phyloP scores from a whole-genome alignment of 2,888 invertebrate species.

The Ochlodes sylvanus region DNA sequence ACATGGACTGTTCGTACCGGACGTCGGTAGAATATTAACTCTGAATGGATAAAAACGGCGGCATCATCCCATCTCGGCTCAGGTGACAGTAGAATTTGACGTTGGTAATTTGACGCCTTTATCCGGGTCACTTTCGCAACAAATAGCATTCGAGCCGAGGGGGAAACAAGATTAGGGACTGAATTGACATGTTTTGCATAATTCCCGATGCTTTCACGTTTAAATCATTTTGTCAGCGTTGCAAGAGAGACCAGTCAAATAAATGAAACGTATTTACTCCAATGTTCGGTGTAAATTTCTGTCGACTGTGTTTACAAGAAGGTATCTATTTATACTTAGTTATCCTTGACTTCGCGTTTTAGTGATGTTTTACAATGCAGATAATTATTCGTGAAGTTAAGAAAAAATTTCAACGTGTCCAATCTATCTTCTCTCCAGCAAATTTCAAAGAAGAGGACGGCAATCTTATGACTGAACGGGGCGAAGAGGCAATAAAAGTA shows the following conservation, averaged over 20 bases:
- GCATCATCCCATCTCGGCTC: constrained; percentile 63
- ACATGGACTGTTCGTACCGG: constrained; percentile 57
- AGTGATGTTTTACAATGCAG: too few species aligned
- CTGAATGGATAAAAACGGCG: constrained; percentile 76
- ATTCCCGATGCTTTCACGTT: constrained; percentile 20
- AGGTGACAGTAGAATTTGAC: constrained; percentile 78
- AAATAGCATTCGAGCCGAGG: constrained; percentile 56
- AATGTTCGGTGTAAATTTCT: too few species aligned
- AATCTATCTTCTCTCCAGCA: not conserved
- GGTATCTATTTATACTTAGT: too few species aligned
- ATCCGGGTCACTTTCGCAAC: constrained; percentile 72
- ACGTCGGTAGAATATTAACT: constrained; percentile 79
- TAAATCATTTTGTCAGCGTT: constrained; percentile 15
- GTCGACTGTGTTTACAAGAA: too few species aligned
- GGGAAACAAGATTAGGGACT: constrained; percentile 35
- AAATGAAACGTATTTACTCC: not conserved
- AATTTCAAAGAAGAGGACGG: constrained; percentile 15
- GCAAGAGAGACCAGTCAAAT: not conserved
- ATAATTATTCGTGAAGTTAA: not conserved
- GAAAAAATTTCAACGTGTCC: not conserved
- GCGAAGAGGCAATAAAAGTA: constrained; percentile 23
- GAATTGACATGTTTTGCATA: constrained; percentile 57
- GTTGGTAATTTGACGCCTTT: constrained; percentile 78
- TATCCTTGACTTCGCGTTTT: too few species aligned
- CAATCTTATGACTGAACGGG: constrained; percentile 19